Base-by-base conservation (phyloP, 2,797 vertebrate species). In the Thaleichthys pacificus region DNA sequence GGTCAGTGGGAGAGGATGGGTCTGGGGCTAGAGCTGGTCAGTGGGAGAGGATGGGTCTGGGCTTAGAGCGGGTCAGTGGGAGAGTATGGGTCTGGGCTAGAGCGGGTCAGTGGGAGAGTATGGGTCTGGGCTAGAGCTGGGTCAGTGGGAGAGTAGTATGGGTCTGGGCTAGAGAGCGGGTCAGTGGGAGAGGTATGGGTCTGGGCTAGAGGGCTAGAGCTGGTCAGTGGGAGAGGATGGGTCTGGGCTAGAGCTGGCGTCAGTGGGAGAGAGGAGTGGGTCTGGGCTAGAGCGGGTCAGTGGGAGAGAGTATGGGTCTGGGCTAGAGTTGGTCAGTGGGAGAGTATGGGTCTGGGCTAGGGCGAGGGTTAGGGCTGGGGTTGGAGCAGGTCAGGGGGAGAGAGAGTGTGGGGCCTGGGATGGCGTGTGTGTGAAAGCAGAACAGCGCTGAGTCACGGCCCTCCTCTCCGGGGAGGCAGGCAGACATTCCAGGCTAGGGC, bases 401-500 rank as follows among this genome's bases (percentile, higher is more conserved):
- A 28, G 35, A n/a, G n/a, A n/a, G n/a, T n/a, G 26, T 61, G 54
- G 24, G 67, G 1, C 4, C 63, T 17, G 19, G 49, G 72, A 21
- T 26, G 51, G 38, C 0, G 58, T 81, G 76, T 81, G 76, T 81
- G 78, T 85, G 73, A 85, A 86, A 81, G 71, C 14, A 15, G 54
- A 74, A 73, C 0, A 2, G 73, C 78, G 84, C 81, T 83, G 69
- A 90, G 84, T 91, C 87, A 83, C 69, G 26, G 47, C 73, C 72
- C 69, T 72, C 80, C 73, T 83, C 73, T 81, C 76, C 78, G 77
- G 85, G 72, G 47, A 79, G 72, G 66, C 65, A 79, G 77, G 78
- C 73, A 78, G 79, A 83, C 84, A 88, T 89, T 88, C 87, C 88
- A 86, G 74, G 71, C 82, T 22, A 71, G 82, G 89, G 87, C 79